Evolutionary conservation across 2,797 vertebrate species (phyloP), one percentile per base, ranked within the genome.

Genomic region (Sciurus carolinensis): DNA sequence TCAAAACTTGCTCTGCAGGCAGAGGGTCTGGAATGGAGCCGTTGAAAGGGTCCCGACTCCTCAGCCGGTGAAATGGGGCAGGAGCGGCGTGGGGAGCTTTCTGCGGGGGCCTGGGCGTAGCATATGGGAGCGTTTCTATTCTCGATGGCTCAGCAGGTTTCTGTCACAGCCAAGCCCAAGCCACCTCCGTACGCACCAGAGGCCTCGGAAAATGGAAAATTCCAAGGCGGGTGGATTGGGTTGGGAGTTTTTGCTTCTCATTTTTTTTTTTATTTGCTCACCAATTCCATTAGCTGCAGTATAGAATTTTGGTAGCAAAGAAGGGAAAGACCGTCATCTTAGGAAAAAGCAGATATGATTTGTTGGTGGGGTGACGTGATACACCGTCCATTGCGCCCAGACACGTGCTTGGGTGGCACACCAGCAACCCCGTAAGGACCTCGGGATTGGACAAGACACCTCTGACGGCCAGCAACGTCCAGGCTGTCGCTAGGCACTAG

Each of bases 311-410:
- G 90, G 87, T 39, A 87, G 93, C 94, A 81, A 93, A 52, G 47
- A 96, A 96, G 96, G 93, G 91, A 87, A 94, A 96, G 71, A 52
- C 77, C 90, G 77, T 54, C 84, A 80, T 67, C 90, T 94, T 93
- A 1, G 5, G 92, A 92, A 89, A 39, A 76, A 94, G 83, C 95
- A 13, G n/a, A 94, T 96, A 96, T 95, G 96, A 91, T 97, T 76
- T 95, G 83, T 90, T 90, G 47, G 59, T 7, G 11, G 62, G 80
- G 71, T 94, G 87, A 75, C 57, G 73, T 2, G 75, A 64, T 81
- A 59, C 28, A 71, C 86, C 77, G 97, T 98, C 98, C 97, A 98
- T 98, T 98, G 98, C 97, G 92, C 97, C 98, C 94, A 96, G 97
- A 42, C 97, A 96, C 66, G 93, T 97, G 98, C 94, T 96, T 18